These are phyloP conservation scores for Ailurus styani DNA, from an alignment of 2,113 vertebrate genomes.

Conservation along the genomic window DNA sequence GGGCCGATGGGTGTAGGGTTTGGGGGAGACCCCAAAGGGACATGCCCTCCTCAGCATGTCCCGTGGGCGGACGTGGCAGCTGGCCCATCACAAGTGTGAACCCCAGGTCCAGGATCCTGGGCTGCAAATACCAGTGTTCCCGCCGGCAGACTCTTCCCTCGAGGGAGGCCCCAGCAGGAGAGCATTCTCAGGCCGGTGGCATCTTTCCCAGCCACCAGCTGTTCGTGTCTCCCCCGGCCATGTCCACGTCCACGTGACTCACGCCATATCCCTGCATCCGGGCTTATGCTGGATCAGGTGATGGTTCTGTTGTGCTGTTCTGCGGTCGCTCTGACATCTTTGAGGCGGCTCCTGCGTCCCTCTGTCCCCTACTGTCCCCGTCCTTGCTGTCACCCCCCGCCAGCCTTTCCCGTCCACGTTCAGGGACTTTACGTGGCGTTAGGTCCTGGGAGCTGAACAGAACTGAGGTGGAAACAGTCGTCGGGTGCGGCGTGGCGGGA, in stretches of 20 bases:
- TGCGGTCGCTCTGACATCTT: too few relatives aligned
- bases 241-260: neutral
- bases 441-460: neutral
- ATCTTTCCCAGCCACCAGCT: neutral
- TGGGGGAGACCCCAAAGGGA: neutral
- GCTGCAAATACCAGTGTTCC: neutral
- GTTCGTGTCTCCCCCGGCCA: neutral
- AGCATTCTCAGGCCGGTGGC: accelerated
- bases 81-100: neutral
- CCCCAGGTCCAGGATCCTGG: neutral
- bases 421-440: neutral
- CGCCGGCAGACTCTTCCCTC: accelerated
- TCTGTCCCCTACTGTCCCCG: neutral
- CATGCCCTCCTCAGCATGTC: accelerated
- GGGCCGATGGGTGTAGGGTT: neutral
- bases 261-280: accelerated
- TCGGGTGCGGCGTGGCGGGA: neutral
- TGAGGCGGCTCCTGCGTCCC: accelerated
- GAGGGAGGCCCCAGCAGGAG: neutral
- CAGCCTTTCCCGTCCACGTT: neutral
- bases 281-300: neutral
- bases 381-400: neutral
- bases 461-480: neutral
- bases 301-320: neutral
- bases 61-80: neutral